Conservation (phyloP, 1,140 invertebrate species). For the Sycophila sp. region DNA sequence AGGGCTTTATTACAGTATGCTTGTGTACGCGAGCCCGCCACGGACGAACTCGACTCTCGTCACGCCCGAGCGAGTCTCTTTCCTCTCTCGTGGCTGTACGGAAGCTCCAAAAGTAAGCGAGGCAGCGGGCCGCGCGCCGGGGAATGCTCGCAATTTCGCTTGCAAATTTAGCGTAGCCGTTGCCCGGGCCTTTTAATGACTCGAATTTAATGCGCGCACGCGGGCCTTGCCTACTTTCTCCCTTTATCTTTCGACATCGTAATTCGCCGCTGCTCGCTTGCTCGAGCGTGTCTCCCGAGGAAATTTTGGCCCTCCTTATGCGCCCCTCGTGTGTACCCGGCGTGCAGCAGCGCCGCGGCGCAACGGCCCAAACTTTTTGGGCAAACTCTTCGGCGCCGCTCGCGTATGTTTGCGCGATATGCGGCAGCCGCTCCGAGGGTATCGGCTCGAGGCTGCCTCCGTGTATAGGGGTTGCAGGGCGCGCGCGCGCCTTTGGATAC, state of each 20-base stretch:
- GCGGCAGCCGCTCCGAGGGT: neutral
- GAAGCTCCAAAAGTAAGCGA: neutral
- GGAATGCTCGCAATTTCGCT: conserved; percentile 46
- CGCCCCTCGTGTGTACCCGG: too few species aligned
- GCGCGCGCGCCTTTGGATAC: too few species aligned
- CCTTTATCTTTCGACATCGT: neutral
- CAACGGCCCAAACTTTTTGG: conserved; percentile 1
- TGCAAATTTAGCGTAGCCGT: conserved; percentile 51
- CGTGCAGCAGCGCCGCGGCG: neutral
- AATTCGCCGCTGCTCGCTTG: neutral
- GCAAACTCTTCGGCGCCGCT: neutral
- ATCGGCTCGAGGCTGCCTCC: too few species aligned
- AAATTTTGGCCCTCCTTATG: too few species aligned
- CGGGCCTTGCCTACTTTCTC: neutral
- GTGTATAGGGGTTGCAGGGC: too few species aligned
- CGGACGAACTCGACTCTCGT: too few species aligned
- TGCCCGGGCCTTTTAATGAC: conserved; percentile 48
- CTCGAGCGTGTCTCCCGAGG: neutral
- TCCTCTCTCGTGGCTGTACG: too few species aligned
- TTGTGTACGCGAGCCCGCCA: too few species aligned
- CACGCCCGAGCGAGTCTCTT: too few species aligned
- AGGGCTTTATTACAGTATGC: too few species aligned
- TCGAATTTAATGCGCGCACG: conserved; percentile 40
- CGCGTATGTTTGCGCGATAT: neutral
- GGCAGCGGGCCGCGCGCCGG: conserved; percentile 13